These are phyloP conservation scores for Daboia siamensis DNA, from an alignment of 2,113 vertebrate species.

Conservation along the genomic window DNA sequence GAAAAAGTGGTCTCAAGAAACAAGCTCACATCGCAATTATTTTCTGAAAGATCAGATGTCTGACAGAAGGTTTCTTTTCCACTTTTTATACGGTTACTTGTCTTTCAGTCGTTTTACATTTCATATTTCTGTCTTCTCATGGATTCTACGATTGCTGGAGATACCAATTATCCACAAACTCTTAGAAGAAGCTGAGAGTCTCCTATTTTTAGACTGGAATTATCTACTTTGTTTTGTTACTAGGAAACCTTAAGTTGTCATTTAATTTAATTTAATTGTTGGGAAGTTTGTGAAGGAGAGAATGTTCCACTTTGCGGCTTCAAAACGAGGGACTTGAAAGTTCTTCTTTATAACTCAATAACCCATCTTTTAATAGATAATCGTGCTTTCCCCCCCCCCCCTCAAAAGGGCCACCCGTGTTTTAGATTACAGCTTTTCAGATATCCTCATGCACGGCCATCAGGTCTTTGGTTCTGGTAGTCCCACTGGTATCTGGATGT, in stretches of 20 bases:
- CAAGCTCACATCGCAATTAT: neutral
- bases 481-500: neutral
- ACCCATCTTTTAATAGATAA: conserved; percentile 44
- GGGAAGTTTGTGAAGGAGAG: too few species aligned
- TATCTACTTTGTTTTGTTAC: neutral
- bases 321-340: neutral
- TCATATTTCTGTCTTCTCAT: neutral
- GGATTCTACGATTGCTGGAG: neutral
- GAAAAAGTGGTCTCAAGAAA: conserved; percentile 3
- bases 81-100: neutral
- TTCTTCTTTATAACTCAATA: neutral
- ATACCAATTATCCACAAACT: neutral
- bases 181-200: neutral
- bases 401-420: neutral
- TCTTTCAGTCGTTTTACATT: neutral
- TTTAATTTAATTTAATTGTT: neutral
- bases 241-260: neutral
- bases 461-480: neutral
- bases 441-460: neutral
- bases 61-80: neutral
- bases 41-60: conserved; percentile 35
- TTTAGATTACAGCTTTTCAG: neutral
- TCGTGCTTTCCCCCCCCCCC: neutral
- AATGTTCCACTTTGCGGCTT: neutral
- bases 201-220: neutral